Conservation (phyloP, 2,797 vertebrate genomes). For the Trematomus bernacchii region DNA sequence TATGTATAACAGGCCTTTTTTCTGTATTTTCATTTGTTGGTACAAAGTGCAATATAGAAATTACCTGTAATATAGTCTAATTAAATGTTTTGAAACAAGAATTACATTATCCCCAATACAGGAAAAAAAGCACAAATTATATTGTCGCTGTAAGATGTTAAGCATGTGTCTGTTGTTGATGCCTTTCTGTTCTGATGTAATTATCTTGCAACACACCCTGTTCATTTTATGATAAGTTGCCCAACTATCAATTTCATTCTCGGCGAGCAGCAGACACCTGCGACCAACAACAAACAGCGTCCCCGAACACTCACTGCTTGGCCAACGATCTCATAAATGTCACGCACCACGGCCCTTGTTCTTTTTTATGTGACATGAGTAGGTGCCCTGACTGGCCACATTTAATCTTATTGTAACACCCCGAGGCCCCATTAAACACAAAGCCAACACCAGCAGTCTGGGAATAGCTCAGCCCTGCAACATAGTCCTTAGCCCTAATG, state of each 20-base stretch:
- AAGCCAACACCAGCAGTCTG: conserved; percentile 56
- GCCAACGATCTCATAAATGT: conserved; percentile 75
- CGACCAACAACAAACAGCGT: conserved; percentile 63
- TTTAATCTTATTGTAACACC: conserved; percentile 78
- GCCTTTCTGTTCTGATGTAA: conserved; percentile 26
- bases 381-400: conserved; percentile 70
- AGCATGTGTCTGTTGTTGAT: not conserved
- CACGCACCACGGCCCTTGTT: conserved; percentile 68
- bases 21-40: not conserved
- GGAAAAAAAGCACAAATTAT: not conserved
- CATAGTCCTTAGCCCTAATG: conserved; percentile 32
- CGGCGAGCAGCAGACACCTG: conserved; percentile 46
- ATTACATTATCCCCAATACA: not conserved
- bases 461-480: conserved; percentile 51
- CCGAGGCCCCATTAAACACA: conserved; percentile 73
- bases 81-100: conserved; percentile 17
- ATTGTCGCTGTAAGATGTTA: not conserved
- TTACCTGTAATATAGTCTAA: conserved; percentile 1
- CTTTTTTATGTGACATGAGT: conserved; percentile 80
- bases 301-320: conserved; percentile 62
- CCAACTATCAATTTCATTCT: conserved; percentile 50
- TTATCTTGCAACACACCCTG: conserved; percentile 45
- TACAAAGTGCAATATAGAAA: not conserved
- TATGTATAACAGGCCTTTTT: not conserved
- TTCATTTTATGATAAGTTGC: conserved; percentile 53